Conservation (phyloP, 2,113 vertebrate genomes). For the Urocitellus parryii region DNA sequence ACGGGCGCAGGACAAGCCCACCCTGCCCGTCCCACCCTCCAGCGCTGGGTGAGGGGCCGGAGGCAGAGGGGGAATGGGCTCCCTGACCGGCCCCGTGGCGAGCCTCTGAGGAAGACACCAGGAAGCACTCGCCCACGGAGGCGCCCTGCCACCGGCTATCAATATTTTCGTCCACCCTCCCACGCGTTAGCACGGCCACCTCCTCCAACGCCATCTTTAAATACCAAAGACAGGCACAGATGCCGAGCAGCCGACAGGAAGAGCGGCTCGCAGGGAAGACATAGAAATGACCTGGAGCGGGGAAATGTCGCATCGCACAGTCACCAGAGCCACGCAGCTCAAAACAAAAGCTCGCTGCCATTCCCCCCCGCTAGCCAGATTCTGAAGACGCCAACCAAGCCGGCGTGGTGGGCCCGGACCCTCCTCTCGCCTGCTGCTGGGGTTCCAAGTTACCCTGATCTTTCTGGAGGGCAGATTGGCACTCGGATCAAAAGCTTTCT, state of each 20-base stretch:
- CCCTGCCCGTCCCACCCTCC: neutral
- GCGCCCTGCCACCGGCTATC: neutral
- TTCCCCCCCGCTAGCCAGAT: neutral
- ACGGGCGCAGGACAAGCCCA: neutral
- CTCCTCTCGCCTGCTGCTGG: neutral
- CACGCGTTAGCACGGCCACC: neutral
- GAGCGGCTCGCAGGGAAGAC: neutral
- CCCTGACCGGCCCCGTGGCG: neutral
- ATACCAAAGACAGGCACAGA: neutral
- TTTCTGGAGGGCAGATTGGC: neutral
- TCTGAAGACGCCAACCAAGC: neutral
- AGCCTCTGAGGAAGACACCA: neutral
- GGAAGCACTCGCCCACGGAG: neutral
- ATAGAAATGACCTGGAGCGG: neutral
- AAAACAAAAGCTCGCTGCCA: neutral
- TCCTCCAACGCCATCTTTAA: neutral
- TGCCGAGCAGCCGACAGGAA: neutral
- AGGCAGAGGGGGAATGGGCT: neutral
- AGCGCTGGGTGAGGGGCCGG: rapidly evolving
- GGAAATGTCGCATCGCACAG: neutral
- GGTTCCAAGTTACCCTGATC: rapidly evolving
- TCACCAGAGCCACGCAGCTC: neutral
- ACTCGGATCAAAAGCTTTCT: neutral
- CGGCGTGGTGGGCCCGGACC: neutral
- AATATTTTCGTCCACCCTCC: neutral